Conservation (phyloP, 1,140 invertebrate species). For the Stegodyphus mimosarum region DNA sequence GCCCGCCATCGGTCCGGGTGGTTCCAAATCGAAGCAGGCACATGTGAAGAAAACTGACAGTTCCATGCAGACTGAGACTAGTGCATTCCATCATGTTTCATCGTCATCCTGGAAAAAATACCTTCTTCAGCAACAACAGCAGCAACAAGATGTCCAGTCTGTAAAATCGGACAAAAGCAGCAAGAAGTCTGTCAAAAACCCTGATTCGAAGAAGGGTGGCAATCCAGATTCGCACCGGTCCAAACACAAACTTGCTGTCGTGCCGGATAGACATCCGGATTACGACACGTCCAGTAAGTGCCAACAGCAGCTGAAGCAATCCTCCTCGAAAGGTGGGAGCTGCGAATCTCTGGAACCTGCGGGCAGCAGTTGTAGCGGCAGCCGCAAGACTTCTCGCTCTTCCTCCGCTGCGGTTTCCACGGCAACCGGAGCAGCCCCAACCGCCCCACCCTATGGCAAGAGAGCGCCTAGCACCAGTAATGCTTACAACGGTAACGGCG, state of each 20-base stretch:
- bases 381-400: conserved; percentile 22
- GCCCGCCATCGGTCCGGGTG: conserved; percentile 12
- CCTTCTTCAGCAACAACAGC: conserved; percentile 72
- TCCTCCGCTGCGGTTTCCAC: conserved; percentile 22
- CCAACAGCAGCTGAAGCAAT: conserved; percentile 9
- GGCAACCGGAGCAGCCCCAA: conserved; percentile 17
- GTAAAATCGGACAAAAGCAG: conserved; percentile 18
- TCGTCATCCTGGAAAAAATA: conserved; percentile 74
- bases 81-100: conserved; percentile 72
- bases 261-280: conserved; percentile 70
- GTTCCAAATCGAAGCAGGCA: conserved; percentile 55
- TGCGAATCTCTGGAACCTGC: conserved; percentile 25
- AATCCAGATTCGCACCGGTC: conserved; percentile 30
- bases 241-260: conserved; percentile 78
- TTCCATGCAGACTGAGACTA: conserved; percentile 73
- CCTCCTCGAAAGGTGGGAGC: conserved; percentile 17
- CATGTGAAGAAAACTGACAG: conserved; percentile 71
- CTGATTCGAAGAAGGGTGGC: conserved; percentile 9
- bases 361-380: background rate
- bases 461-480: background rate
- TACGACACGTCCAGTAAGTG: conserved; percentile 65
- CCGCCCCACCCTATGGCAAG: background rate
- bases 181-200: conserved; percentile 24
- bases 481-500: background rate
- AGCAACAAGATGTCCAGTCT: conserved; percentile 22